Evolutionary conservation across 1,140 invertebrate species (phyloP), one percentile per base, ranked within the genome.

Genomic region (Lepidostoma basale): DNA sequence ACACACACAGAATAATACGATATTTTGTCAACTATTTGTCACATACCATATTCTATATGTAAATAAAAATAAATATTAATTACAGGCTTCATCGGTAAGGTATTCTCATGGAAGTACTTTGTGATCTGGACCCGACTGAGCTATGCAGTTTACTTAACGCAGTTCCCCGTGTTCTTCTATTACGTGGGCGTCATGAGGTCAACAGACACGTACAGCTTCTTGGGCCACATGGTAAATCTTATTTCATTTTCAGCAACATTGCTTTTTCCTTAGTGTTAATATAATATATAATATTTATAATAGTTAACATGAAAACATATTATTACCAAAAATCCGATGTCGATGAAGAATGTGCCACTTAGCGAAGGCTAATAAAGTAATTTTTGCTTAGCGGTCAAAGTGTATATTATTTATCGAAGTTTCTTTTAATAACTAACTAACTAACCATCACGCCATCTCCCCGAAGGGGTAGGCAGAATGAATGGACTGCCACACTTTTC

Each of bases 131-230:
- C 88, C 1, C 83, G 86, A 73, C 75, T 89, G 0, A 87, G 88
- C 65, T 90, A 89, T 70, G 85, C 88, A 9, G 77, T 89, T 62
- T 90, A 90, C 73, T 75, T 90, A 33, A 88, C 87, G 28, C 88
- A 90, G 71, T 90, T 89, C 75, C 88, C 88, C 9, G 83, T 89
- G 36, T 89, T 86, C 71, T 89, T 90, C 77, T 90, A 79, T 59
- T 88, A 88, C 67, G 87, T 89, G 16, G 88, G 88, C 26, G 78
- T 79, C 71, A 84, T 81, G 12, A 79, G 87, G 72, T 79, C 78
- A 64, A 75, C 85, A 2, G 81, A 85, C 58, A 72, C 81, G 65
- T 88, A 84, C 70, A 83, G 80, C 67, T 86, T 87, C 74, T 64
- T 85, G 2, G 80, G 77, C 6, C 52, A 56, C 16, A 36, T 56